Evolutionary conservation across 2,797 vertebrate species (phyloP).

Genomic region (Lagorchestes hirsutus): DNA sequence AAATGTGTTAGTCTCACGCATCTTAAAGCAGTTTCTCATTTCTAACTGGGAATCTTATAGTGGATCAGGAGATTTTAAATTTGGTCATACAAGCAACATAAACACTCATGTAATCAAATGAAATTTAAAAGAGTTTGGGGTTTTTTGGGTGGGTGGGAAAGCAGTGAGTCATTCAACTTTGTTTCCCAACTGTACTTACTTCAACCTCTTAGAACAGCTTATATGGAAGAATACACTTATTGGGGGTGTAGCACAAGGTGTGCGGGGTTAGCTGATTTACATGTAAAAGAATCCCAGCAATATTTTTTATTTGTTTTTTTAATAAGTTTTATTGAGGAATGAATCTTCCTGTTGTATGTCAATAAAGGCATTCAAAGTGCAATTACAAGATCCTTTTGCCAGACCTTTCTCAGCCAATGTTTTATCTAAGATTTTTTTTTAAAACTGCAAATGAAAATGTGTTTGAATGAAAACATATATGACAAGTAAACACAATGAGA

Average conservation of each 20-base stretch:
- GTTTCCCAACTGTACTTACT: too few relatives aligned
- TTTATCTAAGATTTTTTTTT: not conserved
- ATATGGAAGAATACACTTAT: not conserved
- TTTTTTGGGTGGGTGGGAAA: too few relatives aligned
- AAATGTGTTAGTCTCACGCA: conserved; percentile 27
- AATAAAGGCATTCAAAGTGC: conserved; percentile 56
- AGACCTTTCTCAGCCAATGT: conserved; percentile 5
- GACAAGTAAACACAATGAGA: conserved; percentile 35
- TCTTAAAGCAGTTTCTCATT: conserved; percentile 23
- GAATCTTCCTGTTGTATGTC: conserved; percentile 12
- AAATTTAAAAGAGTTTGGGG: not conserved
- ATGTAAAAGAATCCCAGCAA: conserved; percentile 18
- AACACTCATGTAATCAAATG: not conserved
- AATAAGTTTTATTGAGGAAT: conserved; percentile 14
- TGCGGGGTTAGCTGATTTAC: not conserved
- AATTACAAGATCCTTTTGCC: conserved; percentile 18
- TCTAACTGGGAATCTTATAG: conserved; percentile 34
- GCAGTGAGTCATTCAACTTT: not conserved
- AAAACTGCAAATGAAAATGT: not conserved
- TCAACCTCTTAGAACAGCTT: too few relatives aligned
- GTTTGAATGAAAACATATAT: conserved; percentile 51
- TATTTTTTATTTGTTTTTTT: not conserved
- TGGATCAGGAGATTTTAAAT: conserved; percentile 37
- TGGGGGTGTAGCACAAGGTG: too few relatives aligned
- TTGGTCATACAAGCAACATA: not conserved